Evolutionary conservation across 92 coral and sea anemone genomes (phyloP).

Genomic region (Anthopleura xanthogrammica): DNA sequence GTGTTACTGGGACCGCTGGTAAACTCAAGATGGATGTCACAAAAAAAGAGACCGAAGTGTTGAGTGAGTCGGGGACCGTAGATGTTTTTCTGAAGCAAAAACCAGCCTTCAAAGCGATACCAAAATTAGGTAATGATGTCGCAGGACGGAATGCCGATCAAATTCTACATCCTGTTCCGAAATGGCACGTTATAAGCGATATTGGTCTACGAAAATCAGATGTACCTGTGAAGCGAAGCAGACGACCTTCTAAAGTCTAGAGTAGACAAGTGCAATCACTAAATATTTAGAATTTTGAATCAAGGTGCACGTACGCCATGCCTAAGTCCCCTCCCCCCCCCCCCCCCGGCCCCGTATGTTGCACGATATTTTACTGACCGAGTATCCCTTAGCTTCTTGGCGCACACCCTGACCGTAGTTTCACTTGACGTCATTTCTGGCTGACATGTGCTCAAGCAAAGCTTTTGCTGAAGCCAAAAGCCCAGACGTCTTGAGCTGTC

Average conservation of each 20-base stretch:
- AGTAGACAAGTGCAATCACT: not conserved
- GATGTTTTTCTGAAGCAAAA: slow-evolving; percentile 66
- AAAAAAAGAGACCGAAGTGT: slow-evolving; percentile 59
- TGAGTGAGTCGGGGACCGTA: slow-evolving; percentile 80
- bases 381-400: no score
- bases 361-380: no score
- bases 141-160: not conserved
- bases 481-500: no score
- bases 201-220: slow-evolving; percentile 36
- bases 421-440: no score
- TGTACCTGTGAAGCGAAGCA: slow-evolving; percentile 1
- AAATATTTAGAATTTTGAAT: not conserved
- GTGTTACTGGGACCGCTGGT: slow-evolving; percentile 81
- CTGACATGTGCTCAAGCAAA: no score
- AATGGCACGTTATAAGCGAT: slow-evolving; percentile 8
- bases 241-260: not conserved
- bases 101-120: not conserved
- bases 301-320: no score
- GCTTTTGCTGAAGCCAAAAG: no score
- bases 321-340: no score
- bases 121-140: not conserved
- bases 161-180: slow-evolving; percentile 28
- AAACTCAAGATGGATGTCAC: slow-evolving; percentile 85
- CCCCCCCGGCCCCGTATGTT: no score
- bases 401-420: no score